Evolutionary conservation across 2,797 vertebrate species (phyloP).

Genomic region (Chrysocyon brachyurus): DNA sequence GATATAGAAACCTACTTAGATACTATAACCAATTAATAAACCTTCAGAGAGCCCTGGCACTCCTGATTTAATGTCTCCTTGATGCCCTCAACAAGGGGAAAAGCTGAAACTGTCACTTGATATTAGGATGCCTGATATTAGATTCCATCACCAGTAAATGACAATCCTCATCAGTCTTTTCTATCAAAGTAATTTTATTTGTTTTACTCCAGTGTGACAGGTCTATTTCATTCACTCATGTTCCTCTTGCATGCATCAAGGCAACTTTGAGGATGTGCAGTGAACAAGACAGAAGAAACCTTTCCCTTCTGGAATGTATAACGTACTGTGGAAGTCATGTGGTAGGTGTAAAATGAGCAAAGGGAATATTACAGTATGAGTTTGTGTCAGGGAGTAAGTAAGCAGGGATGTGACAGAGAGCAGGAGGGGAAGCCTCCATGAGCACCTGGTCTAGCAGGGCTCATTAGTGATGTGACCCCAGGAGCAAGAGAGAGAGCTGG

Average conservation of each 20-base stretch:
- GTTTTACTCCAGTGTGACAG: background rate
- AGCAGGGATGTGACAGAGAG: background rate
- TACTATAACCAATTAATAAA: background rate
- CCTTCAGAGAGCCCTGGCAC: background rate
- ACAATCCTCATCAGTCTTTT: background rate
- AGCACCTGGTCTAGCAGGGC: background rate
- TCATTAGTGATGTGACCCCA: background rate
- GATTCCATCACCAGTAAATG: background rate
- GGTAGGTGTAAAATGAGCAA: background rate
- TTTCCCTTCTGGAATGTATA: background rate
- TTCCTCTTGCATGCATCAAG: background rate
- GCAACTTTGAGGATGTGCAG: background rate
- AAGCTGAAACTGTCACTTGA: background rate
- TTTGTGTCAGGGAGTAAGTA: background rate
- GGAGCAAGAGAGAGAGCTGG: background rate
- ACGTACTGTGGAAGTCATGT: background rate
- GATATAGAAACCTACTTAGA: background rate
- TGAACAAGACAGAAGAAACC: background rate
- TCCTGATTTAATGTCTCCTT: background rate
- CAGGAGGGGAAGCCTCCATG: background rate
- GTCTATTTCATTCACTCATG: background rate
- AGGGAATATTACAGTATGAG: accelerated
- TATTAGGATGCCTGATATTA: background rate
- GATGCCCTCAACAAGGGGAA: background rate
- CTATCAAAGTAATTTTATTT: background rate